Evolutionary conservation across 1,140 invertebrate species (phyloP), one percentile per base, ranked within the genome.

Genomic region (Lineus longissimus): DNA sequence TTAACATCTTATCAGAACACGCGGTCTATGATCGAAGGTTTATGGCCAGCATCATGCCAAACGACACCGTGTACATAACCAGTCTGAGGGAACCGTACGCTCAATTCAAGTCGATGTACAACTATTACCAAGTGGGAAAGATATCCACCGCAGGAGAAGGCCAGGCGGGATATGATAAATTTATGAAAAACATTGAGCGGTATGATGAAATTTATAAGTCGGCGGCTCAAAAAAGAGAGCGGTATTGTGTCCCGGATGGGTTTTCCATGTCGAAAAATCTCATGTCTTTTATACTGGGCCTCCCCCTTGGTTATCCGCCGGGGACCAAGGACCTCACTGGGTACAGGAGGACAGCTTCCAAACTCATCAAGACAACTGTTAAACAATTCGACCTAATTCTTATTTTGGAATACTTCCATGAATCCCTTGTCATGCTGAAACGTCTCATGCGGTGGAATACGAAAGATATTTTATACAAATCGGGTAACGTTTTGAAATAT

Each of bases 401-500:
- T 83, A 79, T 87, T 23, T 73, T 82, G 2, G 85, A 87, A 68
- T 77, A 83, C 63, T 83, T 86, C 70, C 81, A 85, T 55, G 84
- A 85, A 66, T 86, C 85, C 9, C 67, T 86, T 33, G 73, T 86
- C 59, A 73, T 86, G 2, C 70, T 86, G 31, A 78, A 76, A 19
- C 70, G 85, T 55, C 59, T 82, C 6, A 82, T 86, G 71, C 84
- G 83, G 59, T 87, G 86, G 86, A 62, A 58, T 7, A 67, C 73
- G 15, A 74, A 73, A 55, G 76, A 78, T 31, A 76, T 78, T 47
- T 29, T 76, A 1, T 76, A 73, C 54, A 61, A 66, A 29, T 59
- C 19, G 11, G 62, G 62, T 1, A 76, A 76, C 62, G 60, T 68
- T 1, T 70, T 61, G 17, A 64, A 65, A 9, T 75, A 73, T 54